Conservation (phyloP, 2,797 vertebrate genomes). For the Muraenolepis orangiensis region DNA sequence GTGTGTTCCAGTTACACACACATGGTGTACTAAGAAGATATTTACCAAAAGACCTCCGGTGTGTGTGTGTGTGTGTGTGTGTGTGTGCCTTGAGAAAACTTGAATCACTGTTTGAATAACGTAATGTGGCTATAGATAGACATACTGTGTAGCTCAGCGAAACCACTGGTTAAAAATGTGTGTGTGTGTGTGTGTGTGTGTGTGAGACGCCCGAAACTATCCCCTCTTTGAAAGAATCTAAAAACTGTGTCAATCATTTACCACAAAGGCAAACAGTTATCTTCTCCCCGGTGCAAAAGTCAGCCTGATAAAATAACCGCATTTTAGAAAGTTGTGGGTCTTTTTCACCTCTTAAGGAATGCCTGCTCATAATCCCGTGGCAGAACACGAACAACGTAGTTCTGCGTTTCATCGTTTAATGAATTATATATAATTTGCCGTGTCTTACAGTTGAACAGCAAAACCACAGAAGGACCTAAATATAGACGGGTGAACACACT, state of each 20-base stretch:
- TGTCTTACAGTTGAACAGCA: background rate
- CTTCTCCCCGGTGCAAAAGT: constrained; percentile 59
- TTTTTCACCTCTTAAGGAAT: constrained; percentile 1
- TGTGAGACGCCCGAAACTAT: background rate
- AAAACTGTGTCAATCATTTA: constrained; percentile 70
- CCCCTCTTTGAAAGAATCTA: background rate
- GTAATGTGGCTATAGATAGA: background rate
- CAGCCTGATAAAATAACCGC: constrained; percentile 55
- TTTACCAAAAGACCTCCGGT: constrained; percentile 12
- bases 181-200: constrained; percentile 13
- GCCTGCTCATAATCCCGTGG: background rate
- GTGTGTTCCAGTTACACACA: constrained; percentile 3
- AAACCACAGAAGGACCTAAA: background rate
- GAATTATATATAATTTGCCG: background rate
- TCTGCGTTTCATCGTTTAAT: background rate
- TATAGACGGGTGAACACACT: background rate
- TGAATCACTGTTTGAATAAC: background rate
- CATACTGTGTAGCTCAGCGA: background rate
- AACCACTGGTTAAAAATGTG: constrained; percentile 25
- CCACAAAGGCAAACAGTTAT: constrained; percentile 57
- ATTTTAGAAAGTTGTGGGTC: constrained; percentile 6
- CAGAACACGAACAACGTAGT: background rate
- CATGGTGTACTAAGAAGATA: constrained; percentile 19
- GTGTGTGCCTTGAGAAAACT: background rate
- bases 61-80: background rate